Evolutionary conservation across 2,888 invertebrate species (phyloP).

Genomic region (Spicauda simplicius): DNA sequence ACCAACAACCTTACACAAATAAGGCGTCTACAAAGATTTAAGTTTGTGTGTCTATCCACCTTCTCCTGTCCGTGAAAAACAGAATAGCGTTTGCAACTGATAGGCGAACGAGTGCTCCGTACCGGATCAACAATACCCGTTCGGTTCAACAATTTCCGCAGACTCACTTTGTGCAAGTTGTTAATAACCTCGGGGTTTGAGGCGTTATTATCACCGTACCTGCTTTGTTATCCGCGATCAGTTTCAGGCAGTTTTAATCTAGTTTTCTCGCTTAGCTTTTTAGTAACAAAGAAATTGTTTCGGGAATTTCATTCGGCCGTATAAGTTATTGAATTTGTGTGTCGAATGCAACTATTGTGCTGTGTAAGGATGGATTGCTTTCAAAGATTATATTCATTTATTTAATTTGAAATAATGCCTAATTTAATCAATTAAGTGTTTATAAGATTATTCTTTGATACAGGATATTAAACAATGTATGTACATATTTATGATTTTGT

Average conservation of each 20-base stretch:
- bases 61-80: constrained; percentile 65
- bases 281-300: constrained; percentile 8
- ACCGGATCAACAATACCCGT: constrained; percentile 61
- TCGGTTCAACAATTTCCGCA: constrained; percentile 67
- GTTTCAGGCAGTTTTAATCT: constrained; percentile 33
- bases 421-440: too few relatives aligned
- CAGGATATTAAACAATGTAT: too few relatives aligned
- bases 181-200: constrained; percentile 42
- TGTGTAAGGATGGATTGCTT: too few relatives aligned
- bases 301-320: constrained; percentile 10
- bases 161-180: constrained; percentile 58
- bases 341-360: too few relatives aligned
- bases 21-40: constrained; percentile 9
- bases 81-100: constrained; percentile 71
- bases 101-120: constrained; percentile 57
- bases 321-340: background rate
- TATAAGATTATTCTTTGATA: too few relatives aligned
- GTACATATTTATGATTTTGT: too few relatives aligned
- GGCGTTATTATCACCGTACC: constrained; percentile 31
- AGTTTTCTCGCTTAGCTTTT: constrained; percentile 16
- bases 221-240: constrained; percentile 34
- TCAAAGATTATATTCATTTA: too few relatives aligned
- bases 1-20: background rate
- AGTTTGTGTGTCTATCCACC: constrained; percentile 1
- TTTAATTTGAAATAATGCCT: too few relatives aligned